phyloP scores from a whole-genome alignment of 2,113 vertebrate species.

The Mionectes macconnelli region DNA sequence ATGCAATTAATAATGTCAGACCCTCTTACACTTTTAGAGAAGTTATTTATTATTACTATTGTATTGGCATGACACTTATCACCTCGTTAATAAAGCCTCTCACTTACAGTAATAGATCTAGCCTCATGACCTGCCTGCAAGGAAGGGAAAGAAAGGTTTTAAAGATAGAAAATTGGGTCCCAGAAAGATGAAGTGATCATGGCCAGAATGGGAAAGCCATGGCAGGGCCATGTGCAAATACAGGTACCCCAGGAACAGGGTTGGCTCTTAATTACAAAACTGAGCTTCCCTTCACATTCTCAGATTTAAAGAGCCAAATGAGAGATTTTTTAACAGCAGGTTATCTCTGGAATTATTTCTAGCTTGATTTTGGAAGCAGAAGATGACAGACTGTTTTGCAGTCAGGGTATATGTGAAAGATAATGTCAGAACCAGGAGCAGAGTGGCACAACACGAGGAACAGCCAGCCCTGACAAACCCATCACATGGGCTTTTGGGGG shows the following conservation, averaged over 20 bases:
- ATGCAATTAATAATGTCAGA: conserved; percentile 50
- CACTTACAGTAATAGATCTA: background rate
- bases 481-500: background rate
- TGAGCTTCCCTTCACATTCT: background rate
- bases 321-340: background rate
- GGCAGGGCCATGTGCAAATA: rapidly evolving
- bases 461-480: background rate
- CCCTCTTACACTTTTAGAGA: background rate
- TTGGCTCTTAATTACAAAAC: background rate
- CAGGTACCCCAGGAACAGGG: background rate
- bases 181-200: background rate
- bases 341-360: background rate
- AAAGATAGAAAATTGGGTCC: background rate
- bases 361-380: background rate
- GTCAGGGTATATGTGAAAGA: rapidly evolving
- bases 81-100: conserved; percentile 16
- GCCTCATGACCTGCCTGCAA: background rate
- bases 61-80: conserved; percentile 34
- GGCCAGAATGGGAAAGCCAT: background rate
- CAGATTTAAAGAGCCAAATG: background rate
- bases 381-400: background rate
- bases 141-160: background rate
- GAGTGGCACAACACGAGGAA: background rate
- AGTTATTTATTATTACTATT: conserved; percentile 51
- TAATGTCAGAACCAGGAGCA: rapidly evolving